Conservation (phyloP, 2,888 invertebrate species). For the Archaeoteleia sp. region DNA sequence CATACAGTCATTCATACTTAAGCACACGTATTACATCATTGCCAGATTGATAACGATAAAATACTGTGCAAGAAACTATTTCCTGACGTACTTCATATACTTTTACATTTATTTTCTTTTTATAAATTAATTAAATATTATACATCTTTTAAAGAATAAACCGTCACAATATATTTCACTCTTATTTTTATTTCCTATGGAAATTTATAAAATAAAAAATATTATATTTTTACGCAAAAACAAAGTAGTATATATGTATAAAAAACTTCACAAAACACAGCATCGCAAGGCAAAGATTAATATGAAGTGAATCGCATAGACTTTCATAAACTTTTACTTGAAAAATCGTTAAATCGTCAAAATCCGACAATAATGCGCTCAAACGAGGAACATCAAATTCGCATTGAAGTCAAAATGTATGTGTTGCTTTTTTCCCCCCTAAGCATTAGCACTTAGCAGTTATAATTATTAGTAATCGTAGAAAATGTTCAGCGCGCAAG, state of each 20-base stretch:
- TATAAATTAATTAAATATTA: too few species aligned
- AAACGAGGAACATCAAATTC: slow-evolving; percentile 40
- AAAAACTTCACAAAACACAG: too few species aligned
- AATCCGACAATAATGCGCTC: slow-evolving; percentile 24
- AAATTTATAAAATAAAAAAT: too few species aligned
- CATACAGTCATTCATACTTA: slow-evolving; percentile 43
- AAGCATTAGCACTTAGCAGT: slow-evolving; percentile 46
- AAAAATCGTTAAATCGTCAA: slow-evolving; percentile 17
- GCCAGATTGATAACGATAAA: slow-evolving; percentile 36
- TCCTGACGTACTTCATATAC: too few species aligned
- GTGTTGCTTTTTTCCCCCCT: slow-evolving; percentile 21
- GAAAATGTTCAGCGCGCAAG: slow-evolving; percentile 37
- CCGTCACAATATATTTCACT: too few species aligned
- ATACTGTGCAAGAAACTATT: slow-evolving; percentile 40
- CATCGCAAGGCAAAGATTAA: slow-evolving; percentile 26
- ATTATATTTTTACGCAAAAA: too few species aligned
- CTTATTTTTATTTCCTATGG: too few species aligned
- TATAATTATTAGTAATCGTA: slow-evolving; percentile 43
- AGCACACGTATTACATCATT: slow-evolving; percentile 40
- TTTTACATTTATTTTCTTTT: slow-evolving; percentile 15
- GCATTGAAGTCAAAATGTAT: slow-evolving; percentile 37
- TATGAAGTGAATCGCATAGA: slow-evolving; percentile 25
- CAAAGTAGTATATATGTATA: too few species aligned
- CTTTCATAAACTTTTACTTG: slow-evolving; percentile 18
- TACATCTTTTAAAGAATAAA: too few species aligned